Conservation (phyloP, 2,888 invertebrate genomes). For the Baronia brevicornis region DNA sequence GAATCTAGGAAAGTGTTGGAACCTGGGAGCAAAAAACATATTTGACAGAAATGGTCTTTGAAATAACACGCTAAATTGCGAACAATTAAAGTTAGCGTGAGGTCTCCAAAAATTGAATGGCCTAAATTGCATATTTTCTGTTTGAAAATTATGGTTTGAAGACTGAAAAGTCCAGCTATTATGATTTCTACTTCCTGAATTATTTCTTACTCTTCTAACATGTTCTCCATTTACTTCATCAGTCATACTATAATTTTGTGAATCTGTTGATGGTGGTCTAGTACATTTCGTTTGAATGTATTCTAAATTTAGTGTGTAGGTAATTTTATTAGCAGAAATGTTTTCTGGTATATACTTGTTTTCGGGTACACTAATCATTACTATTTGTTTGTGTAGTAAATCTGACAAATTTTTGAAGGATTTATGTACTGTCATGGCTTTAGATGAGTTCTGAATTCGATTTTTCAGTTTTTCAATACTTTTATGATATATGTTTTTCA, state of each 20-base stretch:
- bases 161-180: conserved; percentile 18
- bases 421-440: conserved; percentile 25
- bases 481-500: conserved; percentile 13
- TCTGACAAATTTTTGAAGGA: conserved; percentile 43
- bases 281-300: conserved; percentile 29
- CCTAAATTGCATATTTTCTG: conserved; percentile 24
- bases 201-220: conserved; percentile 34
- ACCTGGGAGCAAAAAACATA: conserved; percentile 27
- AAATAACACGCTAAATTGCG: conserved; percentile 34
- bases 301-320: conserved; percentile 43
- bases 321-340: conserved; percentile 39
- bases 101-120: conserved; percentile 35
- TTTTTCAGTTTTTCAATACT: conserved; percentile 34
- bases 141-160: conserved; percentile 20
- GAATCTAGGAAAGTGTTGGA: conserved; percentile 26
- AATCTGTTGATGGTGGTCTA: conserved; percentile 23
- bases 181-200: conserved; percentile 17
- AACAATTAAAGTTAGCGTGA: conserved; percentile 29
- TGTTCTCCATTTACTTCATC: conserved; percentile 39
- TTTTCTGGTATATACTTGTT: conserved; percentile 42
- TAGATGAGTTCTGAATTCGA: conserved; percentile 28
- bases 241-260: conserved; percentile 26
- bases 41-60: conserved; percentile 33
- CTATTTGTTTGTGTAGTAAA: conserved; percentile 32
- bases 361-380: conserved; percentile 41